Evolutionary conservation across 2,113 vertebrate genomes (phyloP).

Genomic region (Oryctolagus cuniculus): DNA sequence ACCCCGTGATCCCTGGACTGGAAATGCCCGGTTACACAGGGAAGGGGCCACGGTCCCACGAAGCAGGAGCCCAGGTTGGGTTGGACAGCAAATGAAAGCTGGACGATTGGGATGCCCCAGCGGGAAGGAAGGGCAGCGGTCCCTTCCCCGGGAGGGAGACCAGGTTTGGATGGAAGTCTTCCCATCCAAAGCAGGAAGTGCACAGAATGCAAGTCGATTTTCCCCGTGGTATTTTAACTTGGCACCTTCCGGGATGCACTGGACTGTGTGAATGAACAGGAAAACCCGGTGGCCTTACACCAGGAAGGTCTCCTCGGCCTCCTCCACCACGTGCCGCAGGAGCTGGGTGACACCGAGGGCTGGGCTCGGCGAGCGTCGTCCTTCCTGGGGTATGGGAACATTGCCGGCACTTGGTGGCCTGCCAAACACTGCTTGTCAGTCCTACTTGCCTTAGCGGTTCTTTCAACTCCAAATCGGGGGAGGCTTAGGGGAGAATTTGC

Average conservation of each 20-base stretch:
- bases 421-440: not conserved
- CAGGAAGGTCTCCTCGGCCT: rapidly evolving
- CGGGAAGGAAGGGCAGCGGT: not conserved
- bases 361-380: rapidly evolving
- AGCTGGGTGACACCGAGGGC: too few relatives aligned
- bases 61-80: rapidly evolving
- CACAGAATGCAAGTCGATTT: rapidly evolving
- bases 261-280: too few relatives aligned
- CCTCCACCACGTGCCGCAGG: not conserved
- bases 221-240: not conserved
- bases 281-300: too few relatives aligned
- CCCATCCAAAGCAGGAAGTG: rapidly evolving
- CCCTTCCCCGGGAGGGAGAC: not conserved
- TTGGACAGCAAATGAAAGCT: too few relatives aligned
- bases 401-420: not conserved
- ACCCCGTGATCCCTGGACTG: not conserved
- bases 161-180: not conserved
- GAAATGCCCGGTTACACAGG: rapidly evolving
- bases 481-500: not conserved
- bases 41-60: rapidly evolving
- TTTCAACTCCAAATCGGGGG: not conserved
- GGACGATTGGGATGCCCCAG: rapidly evolving
- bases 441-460: not conserved
- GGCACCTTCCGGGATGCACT: not conserved
- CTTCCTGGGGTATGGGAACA: not conserved